These are phyloP conservation scores for Acromyrmex heyeri DNA, from an alignment of 1,140 invertebrate genomes.

Conservation along the genomic window DNA sequence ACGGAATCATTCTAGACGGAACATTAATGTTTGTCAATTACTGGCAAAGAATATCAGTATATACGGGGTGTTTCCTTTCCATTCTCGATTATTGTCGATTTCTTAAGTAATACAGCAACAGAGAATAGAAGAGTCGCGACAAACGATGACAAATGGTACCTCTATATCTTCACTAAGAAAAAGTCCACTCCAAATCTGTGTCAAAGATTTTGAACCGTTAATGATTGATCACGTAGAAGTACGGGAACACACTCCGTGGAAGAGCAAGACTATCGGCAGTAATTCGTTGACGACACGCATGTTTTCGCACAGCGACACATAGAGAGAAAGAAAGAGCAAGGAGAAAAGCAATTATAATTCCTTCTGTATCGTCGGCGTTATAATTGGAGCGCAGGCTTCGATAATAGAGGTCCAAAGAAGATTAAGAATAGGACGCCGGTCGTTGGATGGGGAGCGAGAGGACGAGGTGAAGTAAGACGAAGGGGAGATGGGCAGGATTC, in stretches of 20 bases:
- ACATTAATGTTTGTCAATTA: slow-evolving; percentile 77
- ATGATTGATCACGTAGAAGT: neutral
- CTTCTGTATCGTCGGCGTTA: slow-evolving; percentile 80
- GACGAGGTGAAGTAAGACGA: slow-evolving; percentile 12
- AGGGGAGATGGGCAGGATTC: slow-evolving; percentile 28
- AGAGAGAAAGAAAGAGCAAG: slow-evolving; percentile 17
- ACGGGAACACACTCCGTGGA: neutral
- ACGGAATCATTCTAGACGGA: slow-evolving; percentile 33
- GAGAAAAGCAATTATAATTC: slow-evolving; percentile 84
- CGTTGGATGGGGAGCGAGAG: slow-evolving; percentile 49
- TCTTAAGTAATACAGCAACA: neutral
- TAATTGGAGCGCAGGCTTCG: slow-evolving; percentile 84
- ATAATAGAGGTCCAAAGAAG: slow-evolving; percentile 86
- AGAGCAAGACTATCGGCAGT: neutral
- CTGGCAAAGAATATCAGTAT: neutral
- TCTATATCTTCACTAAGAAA: neutral
- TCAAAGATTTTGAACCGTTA: neutral
- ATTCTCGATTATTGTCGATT: neutral
- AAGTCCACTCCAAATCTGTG: neutral
- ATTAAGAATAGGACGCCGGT: slow-evolving; percentile 83
- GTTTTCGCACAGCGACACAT: slow-evolving; percentile 52
- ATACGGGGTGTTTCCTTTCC: neutral
- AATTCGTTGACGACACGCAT: slow-evolving; percentile 59
- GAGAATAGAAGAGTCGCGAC: neutral
- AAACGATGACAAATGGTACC: neutral